Conservation (phyloP, 2,113 vertebrate genomes). For the Nicator chloris region DNA sequence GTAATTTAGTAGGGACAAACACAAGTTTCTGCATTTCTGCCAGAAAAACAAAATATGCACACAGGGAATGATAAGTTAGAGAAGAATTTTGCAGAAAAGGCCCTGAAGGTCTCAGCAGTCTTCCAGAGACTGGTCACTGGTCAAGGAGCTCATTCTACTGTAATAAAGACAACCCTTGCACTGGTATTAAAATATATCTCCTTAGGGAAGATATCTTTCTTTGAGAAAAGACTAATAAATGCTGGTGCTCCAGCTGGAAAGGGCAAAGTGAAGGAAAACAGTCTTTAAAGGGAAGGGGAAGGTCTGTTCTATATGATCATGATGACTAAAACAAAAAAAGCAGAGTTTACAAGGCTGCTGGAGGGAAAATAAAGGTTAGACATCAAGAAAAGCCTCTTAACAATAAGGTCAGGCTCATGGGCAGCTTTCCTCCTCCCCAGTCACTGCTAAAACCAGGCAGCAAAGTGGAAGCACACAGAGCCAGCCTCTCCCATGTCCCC, state of each 20-base stretch:
- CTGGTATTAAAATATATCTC: not conserved
- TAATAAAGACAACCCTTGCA: not conserved
- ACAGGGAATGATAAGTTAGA: not conserved
- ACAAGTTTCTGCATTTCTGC: not conserved
- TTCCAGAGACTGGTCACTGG: not conserved
- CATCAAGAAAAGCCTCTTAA: not conserved
- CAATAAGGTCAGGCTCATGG: not conserved
- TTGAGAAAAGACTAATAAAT: not conserved
- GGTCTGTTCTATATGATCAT: not conserved
- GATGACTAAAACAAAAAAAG: not conserved
- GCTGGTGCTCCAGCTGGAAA: not conserved
- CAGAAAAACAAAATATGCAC: not conserved
- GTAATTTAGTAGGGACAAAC: not conserved
- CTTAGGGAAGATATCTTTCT: not conserved
- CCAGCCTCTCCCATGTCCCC: not conserved
- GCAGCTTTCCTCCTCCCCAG: not conserved
- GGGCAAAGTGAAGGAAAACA: not conserved
- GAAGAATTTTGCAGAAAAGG: not conserved
- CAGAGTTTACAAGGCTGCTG: not conserved
- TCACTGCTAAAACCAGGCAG: not conserved
- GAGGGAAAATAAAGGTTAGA: not conserved
- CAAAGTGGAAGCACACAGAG: not conserved
- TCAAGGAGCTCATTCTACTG: not conserved
- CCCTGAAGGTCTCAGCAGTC: not conserved
- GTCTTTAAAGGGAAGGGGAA: not conserved